Evolutionary conservation across 2,888 invertebrate species (phyloP), one percentile per base, ranked within the genome.

Genomic region (Sinotaia quadrata): DNA sequence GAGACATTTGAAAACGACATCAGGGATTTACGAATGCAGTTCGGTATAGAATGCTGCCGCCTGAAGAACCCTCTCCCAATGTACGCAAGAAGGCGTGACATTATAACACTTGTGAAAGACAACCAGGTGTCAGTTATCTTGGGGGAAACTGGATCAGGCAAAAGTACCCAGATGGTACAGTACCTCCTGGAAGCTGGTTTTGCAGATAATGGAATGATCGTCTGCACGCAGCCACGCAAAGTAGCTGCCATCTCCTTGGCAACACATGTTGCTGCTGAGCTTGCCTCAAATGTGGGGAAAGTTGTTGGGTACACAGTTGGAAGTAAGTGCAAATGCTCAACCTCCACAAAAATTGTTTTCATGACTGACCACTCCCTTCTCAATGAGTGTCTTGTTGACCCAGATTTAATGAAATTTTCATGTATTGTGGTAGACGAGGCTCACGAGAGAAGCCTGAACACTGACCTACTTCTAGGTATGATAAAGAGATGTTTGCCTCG

Each of bases 81-180:
- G 62, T 86, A 86, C 72, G 83, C 83, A n/a, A 60, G 75, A 5
- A 71, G 83, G 21, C 60, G 72, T 4, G 78, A 82, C 5, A 84
- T 87, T 15, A 49, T 85, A 1, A 68, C 77, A 0, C 62, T 72
- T 29, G 76, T 87, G 1, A 59, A 51, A 24, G 41, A 77, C 5
- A 79, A 86, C 61, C 83, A 82, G 52, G 85, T 87, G 1, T 75
- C 77, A 24, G 76, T 88, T 5, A 73, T 88, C 0, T 74, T 85
- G 21, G 88, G 86, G 4, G 87, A 88, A 67, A 88, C 88, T 4
- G 88, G 88, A 4, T 88, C 87, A 0, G 88, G 88, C 1, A 88
- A 88, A 70, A 88, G 87, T 63, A 88, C 88, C 21, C 88, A 88
- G 75, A 73, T 88, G 66, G 77, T 79, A 4, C 87, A 88, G 71